Evolutionary conservation across 2,888 invertebrate genomes (phyloP).

Genomic region (Eurytoma adleriae): DNA sequence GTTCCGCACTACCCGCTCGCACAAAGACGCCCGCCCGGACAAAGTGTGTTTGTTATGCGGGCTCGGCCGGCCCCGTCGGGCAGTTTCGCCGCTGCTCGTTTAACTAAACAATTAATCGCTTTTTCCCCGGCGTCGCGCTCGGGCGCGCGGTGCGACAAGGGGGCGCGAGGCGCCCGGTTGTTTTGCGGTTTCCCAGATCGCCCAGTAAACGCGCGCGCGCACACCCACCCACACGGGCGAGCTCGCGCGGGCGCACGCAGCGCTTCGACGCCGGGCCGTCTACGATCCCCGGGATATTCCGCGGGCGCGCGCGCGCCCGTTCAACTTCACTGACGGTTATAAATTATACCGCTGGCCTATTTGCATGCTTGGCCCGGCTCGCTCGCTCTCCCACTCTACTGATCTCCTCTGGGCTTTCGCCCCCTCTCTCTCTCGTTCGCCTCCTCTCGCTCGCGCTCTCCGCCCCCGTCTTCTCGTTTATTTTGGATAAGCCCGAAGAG

Average conservation of each 20-base stretch:
- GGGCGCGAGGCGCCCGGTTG: not conserved
- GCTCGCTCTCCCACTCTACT: not conserved
- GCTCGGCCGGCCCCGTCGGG: too few relatives aligned
- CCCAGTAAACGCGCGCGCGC: conserved; percentile 32
- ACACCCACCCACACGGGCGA: not conserved
- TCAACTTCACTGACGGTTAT: conserved; percentile 67
- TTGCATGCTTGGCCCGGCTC: conserved; percentile 65
- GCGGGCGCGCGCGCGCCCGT: conserved; percentile 33
- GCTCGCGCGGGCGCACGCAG: not conserved
- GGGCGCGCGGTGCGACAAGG: too few relatives aligned
- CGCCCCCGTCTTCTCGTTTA: not conserved
- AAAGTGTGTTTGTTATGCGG: conserved; percentile 6
- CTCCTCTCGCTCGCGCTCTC: not conserved
- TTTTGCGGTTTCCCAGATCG: conserved; percentile 37
- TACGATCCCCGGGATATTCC: conserved; percentile 45
- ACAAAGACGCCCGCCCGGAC: not conserved
- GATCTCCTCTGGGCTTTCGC: conserved; percentile 10
- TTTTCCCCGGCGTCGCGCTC: conserved; percentile 15
- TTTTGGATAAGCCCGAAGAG: too few relatives aligned
- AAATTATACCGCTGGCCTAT: conserved; percentile 73
- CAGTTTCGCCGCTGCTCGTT: conserved; percentile 6
- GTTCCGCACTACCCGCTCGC: not conserved
- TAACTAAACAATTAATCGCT: conserved; percentile 46
- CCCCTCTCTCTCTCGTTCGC: not conserved
- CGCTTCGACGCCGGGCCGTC: not conserved